Base-by-base conservation (phyloP, 2,888 invertebrate genomes). In the Nephrocerus scutellatus region DNA sequence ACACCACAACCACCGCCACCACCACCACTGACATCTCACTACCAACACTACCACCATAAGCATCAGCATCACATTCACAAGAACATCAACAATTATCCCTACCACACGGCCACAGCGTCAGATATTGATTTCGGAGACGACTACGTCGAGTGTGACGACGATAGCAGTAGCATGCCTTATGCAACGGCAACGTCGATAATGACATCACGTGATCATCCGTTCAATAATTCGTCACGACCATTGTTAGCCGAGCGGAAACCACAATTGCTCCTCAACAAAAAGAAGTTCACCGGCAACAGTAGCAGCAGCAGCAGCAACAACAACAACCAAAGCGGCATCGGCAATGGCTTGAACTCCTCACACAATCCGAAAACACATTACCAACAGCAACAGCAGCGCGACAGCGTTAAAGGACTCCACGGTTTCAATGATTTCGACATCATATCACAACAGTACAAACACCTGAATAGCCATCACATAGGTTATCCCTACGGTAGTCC, bases 401-500 rank as follows among this genome's bases (percentile, higher is more conserved):
- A 61, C 35, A 62, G 59, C 39, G 59, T 52, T 38, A 60, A 58
- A 44, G 66, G 66, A 38, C 39, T 66, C 49, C 66, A 66, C 26
- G 66, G 66, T 32, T 66, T 67, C 50, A 67, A 67, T 44, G 66
- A 67, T 47, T 67, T 67, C 33, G 61, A 63, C 52, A 60, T 61
- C 36, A 57, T 67, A 36, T 63, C 65, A 10, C 62, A 67, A 48
- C 67, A 67, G 37, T 66, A 63, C 42, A 57, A 59, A 40, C 62
- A 63, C 49, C 45, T 66, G 31, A 62, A 62, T 43, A 60, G 58
- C 39, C 63, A 66, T 9, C 63, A 65, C 47, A 60, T 60, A 35
- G 66, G 66, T 18, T 67, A 67, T 50, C 66, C 66, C 18, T 67
- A 67, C 12, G 67, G 66, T 10, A 67, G 65, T 48, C 67, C 67